Percentiles rank a stretch among this genome's conserved stretches.
Evolutionary conservation across 2,888 invertebrate species (phyloP).

Genomic region (Brenthis daphne): DNA sequence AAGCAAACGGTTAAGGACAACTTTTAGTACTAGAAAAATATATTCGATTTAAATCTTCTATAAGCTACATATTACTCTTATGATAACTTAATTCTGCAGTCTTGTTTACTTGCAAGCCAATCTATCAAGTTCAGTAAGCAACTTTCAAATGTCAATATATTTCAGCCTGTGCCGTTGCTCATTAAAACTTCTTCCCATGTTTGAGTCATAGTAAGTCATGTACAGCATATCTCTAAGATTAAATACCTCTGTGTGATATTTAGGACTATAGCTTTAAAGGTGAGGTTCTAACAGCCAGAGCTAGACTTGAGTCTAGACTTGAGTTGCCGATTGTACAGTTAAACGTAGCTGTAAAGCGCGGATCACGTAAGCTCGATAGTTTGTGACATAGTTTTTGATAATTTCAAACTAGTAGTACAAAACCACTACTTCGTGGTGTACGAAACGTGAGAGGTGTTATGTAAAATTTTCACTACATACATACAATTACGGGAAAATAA

Average conservation of each 20-base stretch:
- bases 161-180: constrained; percentile 39
- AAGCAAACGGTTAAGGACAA: background rate
- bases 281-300: too few species aligned
- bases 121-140: constrained; percentile 30
- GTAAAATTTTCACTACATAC: constrained; percentile 10
- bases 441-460: constrained; percentile 25
- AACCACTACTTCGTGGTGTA: constrained; percentile 26
- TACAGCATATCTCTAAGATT: constrained; percentile 21
- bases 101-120: constrained; percentile 25
- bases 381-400: constrained; percentile 37
- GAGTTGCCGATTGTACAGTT: constrained; percentile 19
- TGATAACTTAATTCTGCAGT: constrained; percentile 22
- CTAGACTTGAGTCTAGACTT: background rate
- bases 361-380: constrained; percentile 33
- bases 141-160: constrained; percentile 31
- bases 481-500: background rate
- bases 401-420: constrained; percentile 29
- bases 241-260: constrained; percentile 5
- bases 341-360: constrained; percentile 25
- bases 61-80: background rate
- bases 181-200: constrained; percentile 43
- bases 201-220: constrained; percentile 38
- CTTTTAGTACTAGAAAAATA: background rate
- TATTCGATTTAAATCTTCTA: background rate
- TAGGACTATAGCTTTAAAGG: background rate